Base-by-base conservation (phyloP, 2,888 invertebrate genomes). In the Meganola albula region DNA sequence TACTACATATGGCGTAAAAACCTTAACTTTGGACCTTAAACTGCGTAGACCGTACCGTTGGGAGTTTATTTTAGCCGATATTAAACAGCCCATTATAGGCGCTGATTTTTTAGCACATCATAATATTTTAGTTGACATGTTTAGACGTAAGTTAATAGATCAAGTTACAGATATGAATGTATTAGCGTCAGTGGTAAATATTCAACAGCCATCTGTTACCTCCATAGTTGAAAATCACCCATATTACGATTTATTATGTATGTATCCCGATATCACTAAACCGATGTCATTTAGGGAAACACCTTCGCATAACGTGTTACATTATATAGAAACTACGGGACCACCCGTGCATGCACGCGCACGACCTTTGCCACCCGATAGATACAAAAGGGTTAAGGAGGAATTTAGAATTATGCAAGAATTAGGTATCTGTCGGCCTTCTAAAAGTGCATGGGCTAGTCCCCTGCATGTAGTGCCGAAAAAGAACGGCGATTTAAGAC, bases 391-490 rank as follows among this genome's bases (percentile, higher is more conserved):
- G 1, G 47, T 32, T 1, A 52, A 44, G 10, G 28, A 42, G 20
- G 51, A 51, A 12, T 48, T 53, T 5, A 25, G 41, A 4, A 5
- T 20, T 0, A 46, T 53, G 48, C 26, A 35, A 13, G 44, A 46
- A 5, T 11, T 40, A 25, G 56, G 51, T 2, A 46, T 53, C 5
- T 54, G 53, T 24, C 30, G 35, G 10, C 53, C 55, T 2, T 53
- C 48, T 1, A 51, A 48, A 3, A 48, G 48, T 12, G 34, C 44
- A 4, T 54, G 54, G 55, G 40, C 54, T 11, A 31, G 44, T 16
- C 51, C 44, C 0, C 34, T 78, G 8, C 50, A 51, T 14, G 34
- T 52, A 0, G 57, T 48, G 0, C 37, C 27, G 21, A 68, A 62
- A 18, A 49, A 54, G 10, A 34, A 55, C 9, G 50, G 50, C 1